Percentiles rank a stretch among this genome's conserved stretches.
Conservation (phyloP, 2,888 invertebrate species). For the Thymelicus acteon region DNA sequence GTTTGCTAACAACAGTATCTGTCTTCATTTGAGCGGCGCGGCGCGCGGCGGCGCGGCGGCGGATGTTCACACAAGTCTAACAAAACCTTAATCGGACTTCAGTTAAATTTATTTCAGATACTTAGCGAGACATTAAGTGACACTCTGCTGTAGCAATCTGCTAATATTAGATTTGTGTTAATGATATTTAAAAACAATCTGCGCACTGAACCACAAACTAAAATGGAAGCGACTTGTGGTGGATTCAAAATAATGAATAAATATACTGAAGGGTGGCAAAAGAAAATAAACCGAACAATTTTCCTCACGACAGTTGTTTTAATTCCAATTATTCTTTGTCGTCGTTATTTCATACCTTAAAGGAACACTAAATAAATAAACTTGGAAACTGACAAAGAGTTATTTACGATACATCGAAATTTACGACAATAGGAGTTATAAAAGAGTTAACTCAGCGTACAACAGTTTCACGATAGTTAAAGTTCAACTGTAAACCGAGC, state of each 20-base stretch:
- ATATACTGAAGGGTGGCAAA: background rate
- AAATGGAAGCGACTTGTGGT: too few species aligned
- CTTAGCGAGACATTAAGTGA: too few species aligned
- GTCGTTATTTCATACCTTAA: background rate
- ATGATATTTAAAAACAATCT: too few species aligned
- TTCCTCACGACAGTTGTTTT: background rate
- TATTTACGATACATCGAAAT: constrained; percentile 6
- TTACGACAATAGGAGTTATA: constrained; percentile 11
- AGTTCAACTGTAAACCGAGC: constrained; percentile 2
- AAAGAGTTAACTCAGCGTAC: background rate
- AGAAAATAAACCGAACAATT: background rate
- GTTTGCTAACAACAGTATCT: too few species aligned
- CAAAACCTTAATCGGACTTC: too few species aligned
- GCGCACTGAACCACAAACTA: too few species aligned
- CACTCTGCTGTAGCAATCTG: too few species aligned
- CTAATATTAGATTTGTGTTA: too few species aligned
- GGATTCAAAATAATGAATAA: too few species aligned
- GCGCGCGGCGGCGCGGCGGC: too few species aligned
- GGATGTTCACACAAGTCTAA: too few species aligned
- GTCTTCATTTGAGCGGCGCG: constrained; percentile 4
- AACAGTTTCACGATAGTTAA: background rate
- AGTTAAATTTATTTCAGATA: too few species aligned
- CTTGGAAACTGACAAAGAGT: constrained; percentile 1
- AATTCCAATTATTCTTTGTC: background rate
- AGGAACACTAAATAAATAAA: background rate